Evolutionary conservation across 2,888 invertebrate genomes (phyloP).

Genomic region (Sussaba pulchella): DNA sequence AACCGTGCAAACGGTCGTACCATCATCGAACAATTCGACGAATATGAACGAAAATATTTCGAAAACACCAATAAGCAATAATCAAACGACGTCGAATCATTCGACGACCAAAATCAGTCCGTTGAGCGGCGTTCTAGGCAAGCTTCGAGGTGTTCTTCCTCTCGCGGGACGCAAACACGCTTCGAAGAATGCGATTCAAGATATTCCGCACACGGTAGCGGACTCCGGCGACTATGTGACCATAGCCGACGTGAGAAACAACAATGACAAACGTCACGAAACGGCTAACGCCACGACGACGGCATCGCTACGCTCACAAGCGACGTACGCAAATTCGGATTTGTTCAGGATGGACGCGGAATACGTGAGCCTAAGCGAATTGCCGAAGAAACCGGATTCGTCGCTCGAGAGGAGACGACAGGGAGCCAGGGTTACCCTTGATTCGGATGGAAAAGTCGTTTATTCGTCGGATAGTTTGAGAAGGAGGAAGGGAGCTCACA

Average conservation of each 20-base stretch:
- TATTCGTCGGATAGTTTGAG: constrained; percentile 94
- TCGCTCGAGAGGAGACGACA: constrained; percentile 86
- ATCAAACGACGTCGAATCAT: constrained; percentile 55
- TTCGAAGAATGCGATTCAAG: constrained; percentile 50
- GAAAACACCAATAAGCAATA: constrained; percentile 32
- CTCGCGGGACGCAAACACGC: constrained; percentile 75
- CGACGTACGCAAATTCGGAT: constrained; percentile 87
- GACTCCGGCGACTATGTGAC: constrained; percentile 94
- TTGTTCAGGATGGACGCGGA: constrained; percentile 90
- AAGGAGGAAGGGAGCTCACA: constrained; percentile 92
- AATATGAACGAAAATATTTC: constrained; percentile 54
- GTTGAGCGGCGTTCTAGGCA: constrained; percentile 90
- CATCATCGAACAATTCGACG: constrained; percentile 47
- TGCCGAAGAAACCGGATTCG: constrained; percentile 87
- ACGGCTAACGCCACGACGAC: constrained; percentile 66
- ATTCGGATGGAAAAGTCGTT: constrained; percentile 94
- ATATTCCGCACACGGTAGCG: constrained; percentile 59
- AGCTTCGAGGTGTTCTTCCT: constrained; percentile 86
- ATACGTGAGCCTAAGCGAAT: constrained; percentile 92
- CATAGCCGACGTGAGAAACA: constrained; percentile 93
- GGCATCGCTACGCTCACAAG: constrained; percentile 68
- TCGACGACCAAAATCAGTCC: constrained; percentile 83
- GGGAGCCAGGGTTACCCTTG: constrained; percentile 92
- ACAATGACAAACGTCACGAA: constrained; percentile 87
- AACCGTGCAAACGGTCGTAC: constrained; percentile 79